phyloP scores from a whole-genome alignment of 2,888 invertebrate species.

The Notocelia uddmanniana region DNA sequence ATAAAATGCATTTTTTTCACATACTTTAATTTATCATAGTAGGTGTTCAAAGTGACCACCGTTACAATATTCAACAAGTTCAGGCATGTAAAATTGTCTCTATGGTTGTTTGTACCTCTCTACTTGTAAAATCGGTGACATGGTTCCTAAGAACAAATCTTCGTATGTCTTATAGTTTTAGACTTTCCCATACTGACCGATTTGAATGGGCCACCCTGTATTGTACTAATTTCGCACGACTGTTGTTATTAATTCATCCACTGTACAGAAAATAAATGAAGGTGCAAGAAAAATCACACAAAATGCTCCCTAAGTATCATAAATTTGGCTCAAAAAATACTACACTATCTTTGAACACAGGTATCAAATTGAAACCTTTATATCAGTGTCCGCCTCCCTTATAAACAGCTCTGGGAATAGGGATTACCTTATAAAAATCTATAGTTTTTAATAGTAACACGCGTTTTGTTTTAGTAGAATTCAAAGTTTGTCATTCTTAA shows the following conservation, averaged over 20 bases:
- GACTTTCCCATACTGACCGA: too few relatives aligned
- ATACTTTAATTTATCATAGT: too few relatives aligned
- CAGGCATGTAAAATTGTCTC: too few relatives aligned
- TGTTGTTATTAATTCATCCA: neutral
- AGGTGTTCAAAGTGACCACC: too few relatives aligned
- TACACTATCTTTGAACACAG: conserved; percentile 15
- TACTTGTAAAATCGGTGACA: too few relatives aligned
- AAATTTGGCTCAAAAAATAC: conserved; percentile 21
- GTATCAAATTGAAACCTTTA: conserved; percentile 21
- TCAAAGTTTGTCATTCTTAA: neutral
- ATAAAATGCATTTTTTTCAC: too few relatives aligned
- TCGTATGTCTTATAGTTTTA: too few relatives aligned
- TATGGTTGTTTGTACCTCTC: too few relatives aligned
- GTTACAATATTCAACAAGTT: too few relatives aligned
- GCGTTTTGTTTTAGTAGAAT: conserved; percentile 5
- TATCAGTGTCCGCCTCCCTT: conserved; percentile 22
- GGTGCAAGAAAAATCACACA: neutral
- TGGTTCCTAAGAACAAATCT: too few relatives aligned
- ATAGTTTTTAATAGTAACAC: conserved; percentile 15
- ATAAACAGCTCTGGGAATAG: conserved; percentile 14
- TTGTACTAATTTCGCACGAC: neutral
- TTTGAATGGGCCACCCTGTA: too few relatives aligned
- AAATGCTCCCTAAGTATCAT: conserved; percentile 14
- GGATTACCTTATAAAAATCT: conserved; percentile 30
- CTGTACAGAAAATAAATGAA: conserved; percentile 4